phyloP scores from a whole-genome alignment of 2,888 invertebrate genomes.

The Drosophila anomalipes region DNA sequence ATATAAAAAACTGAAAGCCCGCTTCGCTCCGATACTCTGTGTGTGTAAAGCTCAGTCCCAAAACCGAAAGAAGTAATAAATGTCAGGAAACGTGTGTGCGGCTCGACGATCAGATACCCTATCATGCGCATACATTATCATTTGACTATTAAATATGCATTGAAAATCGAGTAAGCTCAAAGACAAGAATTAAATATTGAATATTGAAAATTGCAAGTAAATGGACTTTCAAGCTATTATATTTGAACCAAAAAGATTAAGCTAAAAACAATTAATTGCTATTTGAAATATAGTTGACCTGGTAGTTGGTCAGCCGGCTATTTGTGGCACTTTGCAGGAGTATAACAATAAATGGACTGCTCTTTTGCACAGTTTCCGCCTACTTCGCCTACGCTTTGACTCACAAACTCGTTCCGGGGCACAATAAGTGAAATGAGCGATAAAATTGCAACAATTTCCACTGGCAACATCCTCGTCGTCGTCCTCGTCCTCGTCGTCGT shows the following conservation, averaged over 20 bases:
- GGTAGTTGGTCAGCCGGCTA: too few species aligned
- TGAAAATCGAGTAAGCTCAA: neutral
- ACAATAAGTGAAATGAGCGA: conserved; percentile 78
- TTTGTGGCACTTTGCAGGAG: neutral
- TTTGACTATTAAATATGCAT: neutral
- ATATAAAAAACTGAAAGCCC: conserved; percentile 48
- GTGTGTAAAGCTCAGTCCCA: conserved; percentile 47
- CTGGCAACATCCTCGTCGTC: conserved; percentile 39
- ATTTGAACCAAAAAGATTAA: neutral
- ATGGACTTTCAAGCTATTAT: neutral
- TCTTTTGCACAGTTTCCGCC: conserved; percentile 20
- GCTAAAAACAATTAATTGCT: neutral
- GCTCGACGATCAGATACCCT: conserved; percentile 22
- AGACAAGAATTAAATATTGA: neutral
- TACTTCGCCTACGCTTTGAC: conserved; percentile 22
- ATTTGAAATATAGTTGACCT: neutral
- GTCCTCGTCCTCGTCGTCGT: conserved; percentile 8
- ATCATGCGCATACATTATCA: neutral
- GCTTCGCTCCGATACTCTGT: conserved; percentile 22
- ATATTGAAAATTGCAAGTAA: neutral
- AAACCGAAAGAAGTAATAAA: conserved; percentile 60
- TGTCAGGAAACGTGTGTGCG: neutral
- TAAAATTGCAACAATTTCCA: conserved; percentile 79
- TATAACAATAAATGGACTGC: conserved; percentile 41
- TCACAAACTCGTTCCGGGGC: conserved; percentile 9